phyloP scores from a whole-genome alignment of 2,797 vertebrate species.

The Melopsittacus undulatus region DNA sequence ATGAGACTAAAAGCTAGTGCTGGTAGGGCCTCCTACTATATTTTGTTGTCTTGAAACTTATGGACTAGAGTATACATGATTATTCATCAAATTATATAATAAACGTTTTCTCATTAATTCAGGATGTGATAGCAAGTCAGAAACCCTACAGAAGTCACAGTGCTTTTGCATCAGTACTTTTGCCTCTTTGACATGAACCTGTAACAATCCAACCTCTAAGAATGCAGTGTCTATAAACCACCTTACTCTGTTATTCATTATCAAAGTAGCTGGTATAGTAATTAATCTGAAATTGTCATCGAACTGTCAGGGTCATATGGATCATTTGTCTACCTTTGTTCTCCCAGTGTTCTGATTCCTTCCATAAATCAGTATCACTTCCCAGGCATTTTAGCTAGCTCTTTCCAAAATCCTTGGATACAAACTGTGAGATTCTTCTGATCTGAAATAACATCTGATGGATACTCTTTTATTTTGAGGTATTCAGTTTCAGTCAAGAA shows the following conservation, averaged over 20 bases:
- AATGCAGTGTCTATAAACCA: background rate
- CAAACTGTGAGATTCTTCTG: background rate
- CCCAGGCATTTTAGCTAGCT: background rate
- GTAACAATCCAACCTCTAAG: background rate
- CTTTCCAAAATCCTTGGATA: background rate
- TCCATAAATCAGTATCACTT: background rate
- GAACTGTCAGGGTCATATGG: background rate
- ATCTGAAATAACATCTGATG: conserved; percentile 8
- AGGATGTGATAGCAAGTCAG: background rate
- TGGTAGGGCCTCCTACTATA: rapidly evolving
- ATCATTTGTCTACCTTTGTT: background rate
- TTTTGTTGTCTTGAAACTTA: background rate
- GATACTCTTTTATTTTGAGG: background rate
- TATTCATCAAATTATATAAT: too few relatives aligned
- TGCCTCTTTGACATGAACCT: background rate
- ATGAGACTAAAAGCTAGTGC: background rate
- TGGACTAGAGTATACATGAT: background rate
- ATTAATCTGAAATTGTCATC: background rate
- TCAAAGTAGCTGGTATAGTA: background rate
- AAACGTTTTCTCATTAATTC: background rate
- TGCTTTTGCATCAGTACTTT: background rate
- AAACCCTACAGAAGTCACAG: background rate
- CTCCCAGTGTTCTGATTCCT: background rate
- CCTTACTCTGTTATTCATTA: background rate
- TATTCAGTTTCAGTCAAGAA: conserved; percentile 42